Evolutionary conservation across 2,888 invertebrate species (phyloP).

Genomic region (Dysmachus trigonus): DNA sequence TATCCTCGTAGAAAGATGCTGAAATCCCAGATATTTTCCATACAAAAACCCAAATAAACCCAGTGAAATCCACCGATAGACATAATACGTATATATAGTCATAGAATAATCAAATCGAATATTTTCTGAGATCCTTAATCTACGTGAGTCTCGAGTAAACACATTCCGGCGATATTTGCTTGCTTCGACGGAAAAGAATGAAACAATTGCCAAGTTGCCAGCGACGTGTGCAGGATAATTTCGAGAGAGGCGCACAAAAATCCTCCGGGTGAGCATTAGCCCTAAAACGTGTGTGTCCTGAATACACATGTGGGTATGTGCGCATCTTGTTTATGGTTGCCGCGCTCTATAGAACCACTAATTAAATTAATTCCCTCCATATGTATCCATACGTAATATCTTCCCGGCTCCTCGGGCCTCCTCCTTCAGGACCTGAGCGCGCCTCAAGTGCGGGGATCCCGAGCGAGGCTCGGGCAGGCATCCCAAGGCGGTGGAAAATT

Average conservation of each 20-base stretch:
- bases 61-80: not conserved
- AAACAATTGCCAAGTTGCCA: constrained; percentile 11
- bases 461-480: not conserved
- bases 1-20: not conserved
- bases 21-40: not conserved
- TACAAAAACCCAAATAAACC: not conserved
- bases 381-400: constrained; percentile 18
- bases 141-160: constrained; percentile 12
- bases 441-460: not conserved
- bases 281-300: constrained; percentile 31
- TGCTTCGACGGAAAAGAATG: not conserved
- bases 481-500: constrained; percentile 7
- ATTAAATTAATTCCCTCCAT: constrained; percentile 41
- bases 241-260: not conserved
- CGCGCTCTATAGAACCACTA: constrained; percentile 38
- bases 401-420: not conserved
- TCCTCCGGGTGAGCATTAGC: constrained; percentile 28
- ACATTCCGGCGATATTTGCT: not conserved
- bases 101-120: not conserved
- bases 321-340: constrained; percentile 34
- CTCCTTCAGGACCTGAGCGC: not conserved
- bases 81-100: too few species aligned
- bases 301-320: constrained; percentile 28
- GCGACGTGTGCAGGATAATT: constrained; percentile 5
- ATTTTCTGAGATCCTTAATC: not conserved